A percentile compares a stretch with the other conserved stretches of the same genome.
Conservation (phyloP, 2,113 vertebrate genomes). For the Leuciscus idus region DNA sequence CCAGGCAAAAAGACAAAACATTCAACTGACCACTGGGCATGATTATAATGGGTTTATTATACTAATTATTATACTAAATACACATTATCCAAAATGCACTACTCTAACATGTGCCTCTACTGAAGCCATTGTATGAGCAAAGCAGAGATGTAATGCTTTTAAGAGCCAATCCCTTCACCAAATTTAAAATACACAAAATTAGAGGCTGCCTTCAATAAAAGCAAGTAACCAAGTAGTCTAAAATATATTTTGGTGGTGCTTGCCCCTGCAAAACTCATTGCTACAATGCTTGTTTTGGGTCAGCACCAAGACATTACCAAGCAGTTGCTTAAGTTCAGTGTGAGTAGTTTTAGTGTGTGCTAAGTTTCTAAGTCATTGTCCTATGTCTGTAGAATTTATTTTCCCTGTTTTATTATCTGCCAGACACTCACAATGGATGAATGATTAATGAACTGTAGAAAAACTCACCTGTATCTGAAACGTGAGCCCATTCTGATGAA, state of each 20-base stretch:
- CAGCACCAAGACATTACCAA: background rate
- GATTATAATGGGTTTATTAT: background rate
- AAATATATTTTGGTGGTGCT: background rate
- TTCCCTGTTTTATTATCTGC: background rate
- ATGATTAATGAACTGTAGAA: background rate
- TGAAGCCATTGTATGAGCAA: background rate
- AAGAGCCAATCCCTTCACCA: background rate
- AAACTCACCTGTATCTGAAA: conserved; percentile 91
- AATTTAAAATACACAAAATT: background rate
- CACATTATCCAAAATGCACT: background rate
- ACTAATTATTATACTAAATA: background rate
- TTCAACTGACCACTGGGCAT: background rate
- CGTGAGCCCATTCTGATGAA: conserved; percentile 97
- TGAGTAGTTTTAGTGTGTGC: background rate
- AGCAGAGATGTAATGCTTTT: background rate
- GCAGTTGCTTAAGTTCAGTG: background rate
- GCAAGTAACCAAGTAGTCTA: background rate
- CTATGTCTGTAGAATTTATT: background rate
- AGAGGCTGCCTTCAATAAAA: background rate
- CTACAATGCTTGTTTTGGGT: background rate
- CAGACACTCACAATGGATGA: background rate
- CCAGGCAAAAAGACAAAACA: background rate
- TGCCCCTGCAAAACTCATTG: background rate
- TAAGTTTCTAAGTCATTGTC: background rate
- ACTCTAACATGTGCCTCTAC: background rate